Evolutionary conservation across 2,888 invertebrate species (phyloP).

Genomic region (Azorinus chamasolen): DNA sequence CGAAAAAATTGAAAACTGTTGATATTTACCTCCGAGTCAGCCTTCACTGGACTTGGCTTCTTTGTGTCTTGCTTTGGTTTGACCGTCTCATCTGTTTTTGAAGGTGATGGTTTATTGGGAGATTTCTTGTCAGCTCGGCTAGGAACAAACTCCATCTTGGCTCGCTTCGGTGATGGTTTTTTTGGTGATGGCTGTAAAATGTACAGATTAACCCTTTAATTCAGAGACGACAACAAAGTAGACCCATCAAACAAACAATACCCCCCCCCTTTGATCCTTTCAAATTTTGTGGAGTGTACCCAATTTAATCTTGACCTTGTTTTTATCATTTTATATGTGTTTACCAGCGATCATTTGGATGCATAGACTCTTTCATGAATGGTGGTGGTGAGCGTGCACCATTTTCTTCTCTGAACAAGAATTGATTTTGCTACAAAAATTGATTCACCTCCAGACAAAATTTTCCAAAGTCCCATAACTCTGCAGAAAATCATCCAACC

Average conservation of each 20-base stretch:
- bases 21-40: slow-evolving; percentile 13
- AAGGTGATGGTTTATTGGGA: slow-evolving; percentile 44
- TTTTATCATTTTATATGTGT: no score
- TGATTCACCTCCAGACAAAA: no score
- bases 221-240: neutral
- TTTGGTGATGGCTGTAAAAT: slow-evolving; percentile 18
- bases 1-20: neutral
- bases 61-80: slow-evolving; percentile 35
- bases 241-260: neutral
- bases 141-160: slow-evolving; percentile 52
- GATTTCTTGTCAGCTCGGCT: slow-evolving; percentile 39
- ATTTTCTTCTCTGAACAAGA: no score
- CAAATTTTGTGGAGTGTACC: no score
- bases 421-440: no score
- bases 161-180: slow-evolving; percentile 32
- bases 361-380: no score
- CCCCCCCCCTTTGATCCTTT: neutral
- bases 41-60: slow-evolving; percentile 20
- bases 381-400: no score
- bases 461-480: no score
- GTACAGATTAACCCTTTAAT: neutral
- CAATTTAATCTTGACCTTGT: no score
- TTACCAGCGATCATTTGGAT: no score
- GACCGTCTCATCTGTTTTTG: slow-evolving; percentile 10
- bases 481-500: no score